phyloP scores from a whole-genome alignment of 2,888 invertebrate genomes.

The Lasioglossum morio region DNA sequence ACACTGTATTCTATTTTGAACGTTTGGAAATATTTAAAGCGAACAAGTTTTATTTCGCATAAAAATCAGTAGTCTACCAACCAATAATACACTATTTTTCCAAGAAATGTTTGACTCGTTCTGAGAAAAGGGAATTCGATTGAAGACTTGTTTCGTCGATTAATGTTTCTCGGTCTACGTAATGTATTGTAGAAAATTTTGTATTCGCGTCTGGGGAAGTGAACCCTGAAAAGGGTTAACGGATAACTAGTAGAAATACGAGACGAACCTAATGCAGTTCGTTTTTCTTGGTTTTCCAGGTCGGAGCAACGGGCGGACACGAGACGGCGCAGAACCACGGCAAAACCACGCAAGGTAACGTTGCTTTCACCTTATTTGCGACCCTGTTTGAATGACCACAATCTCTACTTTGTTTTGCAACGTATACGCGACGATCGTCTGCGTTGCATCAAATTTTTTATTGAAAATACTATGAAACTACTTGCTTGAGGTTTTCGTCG shows the following conservation, averaged over 20 bases:
- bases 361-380: conserved; percentile 43
- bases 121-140: not conserved
- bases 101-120: not conserved
- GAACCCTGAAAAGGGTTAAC: not conserved
- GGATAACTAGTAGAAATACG: not conserved
- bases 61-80: too few relatives aligned
- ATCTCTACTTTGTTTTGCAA: not conserved
- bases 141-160: not conserved
- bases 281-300: conserved; percentile 38
- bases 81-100: not conserved
- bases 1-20: too few relatives aligned
- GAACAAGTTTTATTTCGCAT: too few relatives aligned
- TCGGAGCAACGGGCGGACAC: conserved; percentile 13
- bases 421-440: not conserved
- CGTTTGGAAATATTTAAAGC: too few relatives aligned
- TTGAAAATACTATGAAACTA: not conserved
- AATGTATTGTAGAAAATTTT: not conserved
- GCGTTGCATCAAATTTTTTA: not conserved
- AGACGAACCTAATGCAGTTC: not conserved
- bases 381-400: conserved; percentile 5
- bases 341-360: conserved; percentile 56
- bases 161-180: not conserved
- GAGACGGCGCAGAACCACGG: conserved; percentile 31
- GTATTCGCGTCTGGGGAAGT: not conserved
- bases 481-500: not conserved